Base-by-base conservation (phyloP, 1,140 invertebrate genomes). In the Drosophila murphyi region DNA sequence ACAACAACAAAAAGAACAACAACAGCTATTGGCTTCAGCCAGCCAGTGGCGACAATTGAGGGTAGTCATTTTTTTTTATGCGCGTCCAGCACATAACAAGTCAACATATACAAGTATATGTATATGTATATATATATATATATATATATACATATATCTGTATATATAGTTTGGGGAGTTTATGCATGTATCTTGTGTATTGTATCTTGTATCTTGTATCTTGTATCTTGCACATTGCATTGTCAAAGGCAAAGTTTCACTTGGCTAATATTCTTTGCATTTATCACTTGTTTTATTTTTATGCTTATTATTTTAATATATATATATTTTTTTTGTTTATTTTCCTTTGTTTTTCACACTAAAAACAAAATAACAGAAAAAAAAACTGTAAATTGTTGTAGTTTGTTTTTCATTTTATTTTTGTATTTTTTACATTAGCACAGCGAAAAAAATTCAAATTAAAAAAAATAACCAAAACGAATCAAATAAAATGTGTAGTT, bases 31-130 rank as follows among this genome's bases (percentile, higher is more conserved):
- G 64, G 51, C 32, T 47, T 74, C 34, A 37, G 60, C 60, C 69
- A 61, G 68, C 69, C 64, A 69, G 62, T 74, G 73, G 68, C 67
- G 76, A 79, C 76, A 78, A 48, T 78, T 72, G 57, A 76, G 76
- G 68, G 76, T 76, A 76, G 76, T 67, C 56, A 76, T 72, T 78
- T 76, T 43, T 20, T 43, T 79, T 79, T 65, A 76, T 75, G 76
- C 65, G 54, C 61, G 39, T 37, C 32, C 35, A 57, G 64, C 50
- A 68, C 34, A 68, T 68, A 68, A 60, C 39, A 45, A 59, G 52
- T 32, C 35, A 31, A 41, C 29, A 34, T 65, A 43, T 56, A 34
- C 70, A 50, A 60, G 20, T 50, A 5, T 63, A 20, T 50, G 31
- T 43, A 41, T 57, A 32, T 59, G 8, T 48, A 37, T 57, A 34